Percentiles rank a stretch among this genome's conserved stretches.
These are phyloP conservation scores for Ascaphus truei DNA, from an alignment of 2,113 vertebrate genomes.

Conservation along the genomic window DNA sequence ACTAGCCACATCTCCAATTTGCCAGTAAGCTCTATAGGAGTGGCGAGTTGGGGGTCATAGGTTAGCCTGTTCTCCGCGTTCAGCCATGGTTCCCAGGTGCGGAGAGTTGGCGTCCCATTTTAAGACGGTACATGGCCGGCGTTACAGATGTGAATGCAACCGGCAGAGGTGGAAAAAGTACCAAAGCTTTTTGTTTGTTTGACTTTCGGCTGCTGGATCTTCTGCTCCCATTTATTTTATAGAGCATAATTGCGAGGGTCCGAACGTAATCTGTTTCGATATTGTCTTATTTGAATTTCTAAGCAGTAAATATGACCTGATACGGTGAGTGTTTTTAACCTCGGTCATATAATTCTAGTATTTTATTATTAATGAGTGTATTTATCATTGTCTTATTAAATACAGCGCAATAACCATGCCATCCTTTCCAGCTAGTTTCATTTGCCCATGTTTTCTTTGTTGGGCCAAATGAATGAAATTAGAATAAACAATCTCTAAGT, in stretches of 20 bases:
- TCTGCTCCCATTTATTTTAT: background rate
- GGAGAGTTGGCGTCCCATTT: too few species aligned
- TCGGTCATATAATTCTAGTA: constrained; percentile 80
- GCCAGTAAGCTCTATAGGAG: too few species aligned
- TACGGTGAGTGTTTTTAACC: constrained; percentile 51
- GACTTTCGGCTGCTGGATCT: background rate
- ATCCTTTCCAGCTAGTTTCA: constrained; percentile 78
- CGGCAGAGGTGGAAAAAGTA: background rate
- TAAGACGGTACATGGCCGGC: too few species aligned
- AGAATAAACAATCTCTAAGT: constrained; percentile 98
- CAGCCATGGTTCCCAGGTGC: too few species aligned
- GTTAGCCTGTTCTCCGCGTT: too few species aligned
- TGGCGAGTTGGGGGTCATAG: too few species aligned
- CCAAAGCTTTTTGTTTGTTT: background rate
- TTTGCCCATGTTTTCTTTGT: constrained; percentile 92
- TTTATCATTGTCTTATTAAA: constrained; percentile 92
- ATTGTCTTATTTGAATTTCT: constrained; percentile 21
- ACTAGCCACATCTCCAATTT: too few species aligned
- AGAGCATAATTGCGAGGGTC: constrained; percentile 1
- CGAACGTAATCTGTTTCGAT: constrained; percentile 24
- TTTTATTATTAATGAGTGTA: constrained; percentile 81
- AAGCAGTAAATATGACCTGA: constrained; percentile 30
- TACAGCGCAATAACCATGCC: constrained; percentile 78
- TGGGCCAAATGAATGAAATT: constrained; percentile 99
- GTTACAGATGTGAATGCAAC: background rate